Percentiles rank a stretch among this genome's conserved stretches.
These are phyloP conservation scores for Drosophila novamexicana DNA, from an alignment of 1,140 invertebrate genomes.

Conservation along the genomic window DNA sequence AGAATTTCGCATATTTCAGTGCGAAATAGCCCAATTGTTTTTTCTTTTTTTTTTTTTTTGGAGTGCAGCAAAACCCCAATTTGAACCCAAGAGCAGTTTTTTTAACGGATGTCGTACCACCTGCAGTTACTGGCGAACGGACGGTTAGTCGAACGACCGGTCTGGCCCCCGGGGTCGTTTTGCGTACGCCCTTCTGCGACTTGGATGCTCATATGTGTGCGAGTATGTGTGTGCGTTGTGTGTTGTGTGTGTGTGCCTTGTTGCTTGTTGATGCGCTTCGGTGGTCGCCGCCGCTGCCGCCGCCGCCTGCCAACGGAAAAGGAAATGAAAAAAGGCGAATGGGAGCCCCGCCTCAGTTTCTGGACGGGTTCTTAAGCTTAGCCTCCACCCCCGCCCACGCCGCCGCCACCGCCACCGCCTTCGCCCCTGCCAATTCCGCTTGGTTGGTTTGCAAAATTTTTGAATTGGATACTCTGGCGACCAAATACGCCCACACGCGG, in stretches of 20 bases:
- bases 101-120: constrained; percentile 30
- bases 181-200: constrained; percentile 43
- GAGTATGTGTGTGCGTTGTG: too few relatives aligned
- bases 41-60: too few relatives aligned
- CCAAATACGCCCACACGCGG: constrained; percentile 49
- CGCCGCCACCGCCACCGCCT: constrained; percentile 1
- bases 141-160: constrained; percentile 11
- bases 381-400: not conserved
- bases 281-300: constrained; percentile 47
- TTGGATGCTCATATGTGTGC: constrained; percentile 43
- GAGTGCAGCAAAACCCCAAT: constrained; percentile 1
- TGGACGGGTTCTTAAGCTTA: constrained; percentile 27
- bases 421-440: constrained; percentile 66
- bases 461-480: constrained; percentile 77
- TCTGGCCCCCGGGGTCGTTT: constrained; percentile 48
- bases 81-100: not conserved
- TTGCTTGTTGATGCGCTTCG: constrained; percentile 73
- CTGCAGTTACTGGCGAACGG: constrained; percentile 42
- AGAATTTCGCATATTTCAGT: too few relatives aligned
- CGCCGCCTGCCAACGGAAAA: constrained; percentile 68
- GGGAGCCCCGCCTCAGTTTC: constrained; percentile 25
- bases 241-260: constrained; percentile 39
- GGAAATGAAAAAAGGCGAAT: constrained; percentile 76
- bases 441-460: constrained; percentile 76
- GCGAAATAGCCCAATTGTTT: too few relatives aligned